phyloP scores from a whole-genome alignment of 2,888 invertebrate genomes.

The Rhopalosiphum nymphaeae region DNA sequence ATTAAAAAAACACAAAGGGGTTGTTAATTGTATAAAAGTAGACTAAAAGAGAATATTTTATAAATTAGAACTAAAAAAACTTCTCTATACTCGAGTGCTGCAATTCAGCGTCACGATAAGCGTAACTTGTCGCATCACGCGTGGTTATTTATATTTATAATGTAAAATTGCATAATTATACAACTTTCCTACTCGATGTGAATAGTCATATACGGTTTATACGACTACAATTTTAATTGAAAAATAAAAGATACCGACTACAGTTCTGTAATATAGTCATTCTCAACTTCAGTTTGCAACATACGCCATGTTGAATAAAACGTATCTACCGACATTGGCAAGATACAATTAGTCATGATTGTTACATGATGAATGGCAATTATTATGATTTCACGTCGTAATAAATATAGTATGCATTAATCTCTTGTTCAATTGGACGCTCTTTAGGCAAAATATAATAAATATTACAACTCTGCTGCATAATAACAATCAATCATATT shows the following conservation, averaged over 20 bases:
- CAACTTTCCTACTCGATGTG: not conserved
- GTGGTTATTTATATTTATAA: not conserved
- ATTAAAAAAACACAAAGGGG: not conserved
- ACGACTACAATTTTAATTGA: not conserved
- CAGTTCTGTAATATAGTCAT: not conserved
- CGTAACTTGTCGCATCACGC: not conserved
- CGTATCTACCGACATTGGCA: not conserved
- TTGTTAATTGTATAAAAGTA: not conserved
- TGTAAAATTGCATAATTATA: not conserved
- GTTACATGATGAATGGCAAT: conserved; percentile 27
- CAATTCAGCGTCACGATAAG: not conserved
- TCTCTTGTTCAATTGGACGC: conserved; percentile 27
- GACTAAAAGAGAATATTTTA: not conserved
- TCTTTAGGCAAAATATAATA: not conserved
- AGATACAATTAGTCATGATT: conserved; percentile 31
- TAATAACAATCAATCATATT: conserved; percentile 5
- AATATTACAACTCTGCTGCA: not conserved
- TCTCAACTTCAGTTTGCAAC: not conserved
- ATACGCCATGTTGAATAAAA: not conserved
- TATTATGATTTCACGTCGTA: not conserved
- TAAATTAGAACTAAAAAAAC: not conserved
- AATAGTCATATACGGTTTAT: not conserved
- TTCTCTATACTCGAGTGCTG: not conserved
- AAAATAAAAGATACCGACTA: not conserved
- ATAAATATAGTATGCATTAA: conserved; percentile 13